Conservation (phyloP, 2,797 vertebrate species). For the Micrastur ruficollis region DNA sequence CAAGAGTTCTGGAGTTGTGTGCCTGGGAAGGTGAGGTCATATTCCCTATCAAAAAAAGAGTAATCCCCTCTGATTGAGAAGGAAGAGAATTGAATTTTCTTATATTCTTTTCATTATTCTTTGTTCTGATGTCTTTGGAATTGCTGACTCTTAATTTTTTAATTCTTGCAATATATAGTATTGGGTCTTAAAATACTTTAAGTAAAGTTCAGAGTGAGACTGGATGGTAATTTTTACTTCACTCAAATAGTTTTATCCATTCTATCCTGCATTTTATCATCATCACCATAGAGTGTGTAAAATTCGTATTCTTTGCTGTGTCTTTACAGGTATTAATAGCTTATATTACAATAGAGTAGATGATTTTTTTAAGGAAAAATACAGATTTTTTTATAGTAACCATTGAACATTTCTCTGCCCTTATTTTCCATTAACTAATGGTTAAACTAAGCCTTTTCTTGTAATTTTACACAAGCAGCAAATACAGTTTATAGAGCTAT, state of each 20-base stretch:
- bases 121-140: not conserved
- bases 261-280: not conserved
- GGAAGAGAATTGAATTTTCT: not conserved
- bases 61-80: not conserved
- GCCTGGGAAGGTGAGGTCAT: not conserved
- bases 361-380: not conserved
- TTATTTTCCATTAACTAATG: not conserved
- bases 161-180: not conserved
- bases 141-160: not conserved
- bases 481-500: not conserved
- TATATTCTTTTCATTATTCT: not conserved
- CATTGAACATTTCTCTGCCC: not conserved
- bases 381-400: not conserved
- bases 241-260: not conserved
- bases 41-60: not conserved
- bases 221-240: not conserved
- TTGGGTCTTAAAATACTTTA: not conserved
- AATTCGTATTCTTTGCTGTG: not conserved
- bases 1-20: not conserved
- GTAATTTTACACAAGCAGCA: not conserved
- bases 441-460: not conserved
- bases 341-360: not conserved
- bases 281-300: not conserved
- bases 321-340: not conserved
- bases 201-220: not conserved